phyloP scores from a whole-genome alignment of 2,888 invertebrate genomes.

The Corythucha ciliata region DNA sequence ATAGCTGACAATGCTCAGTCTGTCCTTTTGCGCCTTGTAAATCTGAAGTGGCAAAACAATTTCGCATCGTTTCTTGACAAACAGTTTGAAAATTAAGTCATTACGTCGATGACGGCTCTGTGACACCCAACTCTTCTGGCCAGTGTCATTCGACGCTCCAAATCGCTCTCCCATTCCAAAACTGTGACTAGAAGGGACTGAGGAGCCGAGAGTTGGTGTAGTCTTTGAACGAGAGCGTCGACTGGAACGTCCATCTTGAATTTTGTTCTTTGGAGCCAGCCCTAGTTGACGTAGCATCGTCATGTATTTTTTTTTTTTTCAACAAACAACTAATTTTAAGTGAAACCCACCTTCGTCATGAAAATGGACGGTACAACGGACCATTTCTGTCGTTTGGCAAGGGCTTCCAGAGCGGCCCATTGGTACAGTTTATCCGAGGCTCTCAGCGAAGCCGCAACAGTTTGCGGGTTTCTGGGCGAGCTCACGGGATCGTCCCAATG shows the following conservation, averaged over 20 bases:
- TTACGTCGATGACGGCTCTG: slow-evolving; percentile 53
- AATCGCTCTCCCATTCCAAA: slow-evolving; percentile 47
- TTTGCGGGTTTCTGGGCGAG: slow-evolving; percentile 48
- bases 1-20: slow-evolving; percentile 52
- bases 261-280: slow-evolving; percentile 45
- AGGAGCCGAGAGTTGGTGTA: slow-evolving; percentile 43
- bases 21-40: slow-evolving; percentile 52
- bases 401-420: slow-evolving; percentile 57
- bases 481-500: slow-evolving; percentile 47
- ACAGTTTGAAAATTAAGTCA: slow-evolving; percentile 27
- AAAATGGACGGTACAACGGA: slow-evolving; percentile 53
- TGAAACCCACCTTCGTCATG: slow-evolving; percentile 52
- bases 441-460: slow-evolving; percentile 48
- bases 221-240: slow-evolving; percentile 44
- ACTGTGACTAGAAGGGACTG: slow-evolving; percentile 46
- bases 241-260: slow-evolving; percentile 43
- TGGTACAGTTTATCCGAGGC: slow-evolving; percentile 54
- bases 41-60: too few species aligned
- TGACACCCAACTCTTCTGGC: slow-evolving; percentile 58
- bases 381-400: slow-evolving; percentile 52
- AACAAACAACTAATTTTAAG: neutral
- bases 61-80: too few species aligned
- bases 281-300: slow-evolving; percentile 40
- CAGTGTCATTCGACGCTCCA: slow-evolving; percentile 50
- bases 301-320: neutral